Percentiles rank a stretch among this genome's conserved stretches.
Conservation (phyloP, 2,888 invertebrate species). For the Drosophila cracens region DNA sequence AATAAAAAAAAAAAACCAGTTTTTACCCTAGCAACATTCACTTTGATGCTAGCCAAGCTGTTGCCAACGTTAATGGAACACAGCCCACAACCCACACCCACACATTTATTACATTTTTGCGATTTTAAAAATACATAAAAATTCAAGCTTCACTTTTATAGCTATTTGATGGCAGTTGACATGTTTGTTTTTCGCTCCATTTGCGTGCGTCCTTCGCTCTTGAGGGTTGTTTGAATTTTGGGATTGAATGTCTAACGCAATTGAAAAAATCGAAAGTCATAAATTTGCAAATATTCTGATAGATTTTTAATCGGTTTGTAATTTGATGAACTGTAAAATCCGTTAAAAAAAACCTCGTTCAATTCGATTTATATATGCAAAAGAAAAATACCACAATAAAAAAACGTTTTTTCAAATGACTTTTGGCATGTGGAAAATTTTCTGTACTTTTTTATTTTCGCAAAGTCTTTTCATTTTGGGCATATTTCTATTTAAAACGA, state of each 20-base stretch:
- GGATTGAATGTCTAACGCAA: neutral
- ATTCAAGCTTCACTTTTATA: constrained; percentile 21
- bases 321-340: constrained; percentile 1
- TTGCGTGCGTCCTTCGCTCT: neutral
- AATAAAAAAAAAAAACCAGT: neutral
- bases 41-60: constrained; percentile 31
- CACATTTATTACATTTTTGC: constrained; percentile 21
- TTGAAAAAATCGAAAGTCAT: neutral
- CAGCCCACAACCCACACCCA: neutral
- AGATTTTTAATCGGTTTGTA: neutral
- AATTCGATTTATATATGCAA: neutral
- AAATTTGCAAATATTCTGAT: neutral
- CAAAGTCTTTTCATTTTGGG: neutral
- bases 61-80: constrained; percentile 15
- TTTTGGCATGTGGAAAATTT: neutral
- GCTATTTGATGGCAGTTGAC: constrained; percentile 31
- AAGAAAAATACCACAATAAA: neutral
- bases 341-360: neutral
- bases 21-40: neutral
- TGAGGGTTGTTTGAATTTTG: neutral
- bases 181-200: constrained; percentile 16
- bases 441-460: neutral
- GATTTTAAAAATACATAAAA: constrained; percentile 27
- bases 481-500: neutral
- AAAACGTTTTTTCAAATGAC: neutral